Conservation (phyloP, 2,797 vertebrate species). For the Rhodeus uyekii region DNA sequence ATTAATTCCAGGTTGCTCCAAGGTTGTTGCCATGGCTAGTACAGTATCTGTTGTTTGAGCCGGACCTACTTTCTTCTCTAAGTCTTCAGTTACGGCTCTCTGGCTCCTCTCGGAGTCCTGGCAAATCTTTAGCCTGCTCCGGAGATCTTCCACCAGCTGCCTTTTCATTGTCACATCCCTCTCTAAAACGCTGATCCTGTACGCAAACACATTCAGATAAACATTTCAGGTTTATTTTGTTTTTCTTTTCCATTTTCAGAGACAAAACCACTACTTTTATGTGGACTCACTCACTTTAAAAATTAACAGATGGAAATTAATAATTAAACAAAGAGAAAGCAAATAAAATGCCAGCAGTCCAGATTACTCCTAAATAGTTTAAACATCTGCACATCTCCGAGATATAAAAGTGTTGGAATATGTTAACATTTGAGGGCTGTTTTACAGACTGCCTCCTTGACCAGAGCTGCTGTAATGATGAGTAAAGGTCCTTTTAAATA, state of each 20-base stretch:
- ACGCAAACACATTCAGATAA: constrained; percentile 30
- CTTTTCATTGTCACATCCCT: constrained; percentile 88
- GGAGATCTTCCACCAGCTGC: constrained; percentile 88
- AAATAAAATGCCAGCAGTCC: constrained; percentile 7
- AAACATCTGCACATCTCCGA: constrained; percentile 8
- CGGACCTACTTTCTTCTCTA: constrained; percentile 85
- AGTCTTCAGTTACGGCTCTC: constrained; percentile 78
- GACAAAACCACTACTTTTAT: neutral
- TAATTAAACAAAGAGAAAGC: neutral
- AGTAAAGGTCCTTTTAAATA: constrained; percentile 50
- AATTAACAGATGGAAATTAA: constrained; percentile 12
- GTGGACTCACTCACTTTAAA: neutral
- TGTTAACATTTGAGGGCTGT: constrained; percentile 41
- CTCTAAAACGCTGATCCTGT: constrained; percentile 68
- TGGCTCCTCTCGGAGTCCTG: constrained; percentile 85
- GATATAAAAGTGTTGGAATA: constrained; percentile 32
- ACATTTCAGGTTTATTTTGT: neutral
- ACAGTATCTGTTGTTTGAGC: neutral
- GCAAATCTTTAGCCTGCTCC: constrained; percentile 82
- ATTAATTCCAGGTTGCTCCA: constrained; percentile 31
- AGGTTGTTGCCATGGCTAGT: neutral
- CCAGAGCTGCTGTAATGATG: constrained; percentile 49
- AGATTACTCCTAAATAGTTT: neutral
- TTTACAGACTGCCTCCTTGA: constrained; percentile 28
- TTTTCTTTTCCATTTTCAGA: neutral